These are phyloP conservation scores for Cricetomys ansorgei DNA, from an alignment of 2,113 vertebrate genomes.

Conservation along the genomic window DNA sequence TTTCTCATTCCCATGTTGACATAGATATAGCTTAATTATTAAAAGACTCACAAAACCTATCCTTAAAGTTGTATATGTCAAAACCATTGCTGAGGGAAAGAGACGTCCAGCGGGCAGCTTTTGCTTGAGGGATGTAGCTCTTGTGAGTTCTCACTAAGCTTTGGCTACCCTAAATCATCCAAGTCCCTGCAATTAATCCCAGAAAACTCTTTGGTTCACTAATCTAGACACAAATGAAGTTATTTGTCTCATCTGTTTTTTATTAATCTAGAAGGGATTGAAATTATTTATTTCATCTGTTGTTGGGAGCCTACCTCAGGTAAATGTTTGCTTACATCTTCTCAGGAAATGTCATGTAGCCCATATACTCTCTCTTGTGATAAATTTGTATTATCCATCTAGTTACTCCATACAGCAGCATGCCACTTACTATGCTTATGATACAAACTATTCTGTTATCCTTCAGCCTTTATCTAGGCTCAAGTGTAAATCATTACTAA, in stretches of 20 bases:
- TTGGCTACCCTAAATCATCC: neutral
- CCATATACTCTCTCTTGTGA: neutral
- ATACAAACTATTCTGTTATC: accelerated
- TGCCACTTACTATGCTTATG: accelerated
- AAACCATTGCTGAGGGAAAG: neutral
- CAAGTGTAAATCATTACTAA: neutral
- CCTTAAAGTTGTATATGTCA: neutral
- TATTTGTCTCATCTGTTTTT: too few species aligned
- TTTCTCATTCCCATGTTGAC: neutral
- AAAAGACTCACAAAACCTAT: neutral
- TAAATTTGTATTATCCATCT: too few species aligned
- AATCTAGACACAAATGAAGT: neutral
- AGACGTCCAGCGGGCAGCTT: neutral
- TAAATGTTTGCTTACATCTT: neutral
- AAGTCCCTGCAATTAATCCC: neutral
- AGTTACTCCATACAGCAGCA: neutral
- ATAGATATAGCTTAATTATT: neutral
- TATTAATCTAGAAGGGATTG: neutral
- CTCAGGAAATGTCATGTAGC: neutral
- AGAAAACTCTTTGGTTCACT: neutral
- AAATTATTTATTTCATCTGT: too few species aligned
- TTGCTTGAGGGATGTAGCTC: neutral
- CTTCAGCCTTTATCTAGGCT: neutral
- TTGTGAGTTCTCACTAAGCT: neutral
- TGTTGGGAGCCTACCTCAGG: neutral